Base-by-base conservation (phyloP, 1,140 invertebrate genomes). In the Hycleus cichorii region DNA sequence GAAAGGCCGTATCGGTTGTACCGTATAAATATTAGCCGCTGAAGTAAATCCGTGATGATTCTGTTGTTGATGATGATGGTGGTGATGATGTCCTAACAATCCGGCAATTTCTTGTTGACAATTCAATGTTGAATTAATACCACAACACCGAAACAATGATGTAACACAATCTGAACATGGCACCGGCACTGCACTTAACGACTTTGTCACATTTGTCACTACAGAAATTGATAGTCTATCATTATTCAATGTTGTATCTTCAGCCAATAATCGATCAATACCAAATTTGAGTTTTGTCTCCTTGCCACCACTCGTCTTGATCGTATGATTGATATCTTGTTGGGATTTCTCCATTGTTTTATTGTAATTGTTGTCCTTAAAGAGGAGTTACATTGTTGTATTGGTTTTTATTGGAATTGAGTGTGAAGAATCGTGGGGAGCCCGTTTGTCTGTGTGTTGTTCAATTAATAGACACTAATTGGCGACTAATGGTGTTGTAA, bases 141-240 rank as follows among this genome's bases (percentile, higher is more conserved):
- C 65, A 55, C 74, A 76, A 56, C 73, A 74, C 57, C 74, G 63
- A 57, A 73, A 75, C 48, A 76, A 54, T 2, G 74, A 76, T 18
- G 74, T 73, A 6, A 76, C 74, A 64, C 74, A 76, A 59, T 75
- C 74, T 10, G 73, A 73, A 67, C 74, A 76, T 8, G 74, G 74
- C 49, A 75, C 63, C 7, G 69, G 64, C 26, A 72, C 60, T 12
- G 64, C 63, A 39, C 64, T 55, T 57, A 57, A 56, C 39, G 64
- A 56, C 50, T 63, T 65, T 40, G 58, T 49, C 50, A 64, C 49
- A 39, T 56, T 60, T 25, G 27, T 40, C 40, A 42, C 40, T 4
- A 10, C 40, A 42, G 9, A 10, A 42, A 42, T 42, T 42, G 40
- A n/a, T 10, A n/a, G 40, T 55, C 47, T 58, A 38, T 7, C 47